These are phyloP conservation scores for Amblyjoppa fuscipennis DNA, from an alignment of 2,888 invertebrate genomes.

Conservation along the genomic window DNA sequence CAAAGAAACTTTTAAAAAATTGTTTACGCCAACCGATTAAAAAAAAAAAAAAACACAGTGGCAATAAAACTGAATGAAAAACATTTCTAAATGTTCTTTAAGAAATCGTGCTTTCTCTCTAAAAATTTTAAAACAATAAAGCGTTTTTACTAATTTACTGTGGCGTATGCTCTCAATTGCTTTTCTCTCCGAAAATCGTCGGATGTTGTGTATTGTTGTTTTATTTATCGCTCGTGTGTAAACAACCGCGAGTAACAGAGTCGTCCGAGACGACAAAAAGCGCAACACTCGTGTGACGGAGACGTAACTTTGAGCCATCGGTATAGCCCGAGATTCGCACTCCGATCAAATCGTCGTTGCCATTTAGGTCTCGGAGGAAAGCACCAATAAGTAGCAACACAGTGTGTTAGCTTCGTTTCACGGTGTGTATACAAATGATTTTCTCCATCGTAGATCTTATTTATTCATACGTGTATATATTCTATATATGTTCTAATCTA, in stretches of 20 bases:
- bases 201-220: not conserved
- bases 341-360: not conserved
- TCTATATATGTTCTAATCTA: not conserved
- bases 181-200: not conserved
- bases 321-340: not conserved
- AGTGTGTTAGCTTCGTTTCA: slow-evolving; percentile 21
- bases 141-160: no score
- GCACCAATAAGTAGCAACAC: slow-evolving; percentile 34
- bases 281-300: not conserved
- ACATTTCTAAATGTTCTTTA: no score
- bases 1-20: no score
- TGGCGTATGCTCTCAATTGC: not conserved
- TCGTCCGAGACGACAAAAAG: not conserved
- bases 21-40: no score
- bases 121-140: no score
- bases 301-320: not conserved
- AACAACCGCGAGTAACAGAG: not conserved
- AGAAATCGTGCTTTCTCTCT: no score
- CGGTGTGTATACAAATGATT: slow-evolving; percentile 24
- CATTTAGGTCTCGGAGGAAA: slow-evolving; percentile 47
- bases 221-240: not conserved
- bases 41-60: no score
- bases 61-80: no score
- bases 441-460: slow-evolving; percentile 23
- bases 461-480: slow-evolving; percentile 8